Percentiles rank a stretch among this genome's conserved stretches.
phyloP scores from a whole-genome alignment of 2,797 vertebrate species.

The Sciurus vulgaris region DNA sequence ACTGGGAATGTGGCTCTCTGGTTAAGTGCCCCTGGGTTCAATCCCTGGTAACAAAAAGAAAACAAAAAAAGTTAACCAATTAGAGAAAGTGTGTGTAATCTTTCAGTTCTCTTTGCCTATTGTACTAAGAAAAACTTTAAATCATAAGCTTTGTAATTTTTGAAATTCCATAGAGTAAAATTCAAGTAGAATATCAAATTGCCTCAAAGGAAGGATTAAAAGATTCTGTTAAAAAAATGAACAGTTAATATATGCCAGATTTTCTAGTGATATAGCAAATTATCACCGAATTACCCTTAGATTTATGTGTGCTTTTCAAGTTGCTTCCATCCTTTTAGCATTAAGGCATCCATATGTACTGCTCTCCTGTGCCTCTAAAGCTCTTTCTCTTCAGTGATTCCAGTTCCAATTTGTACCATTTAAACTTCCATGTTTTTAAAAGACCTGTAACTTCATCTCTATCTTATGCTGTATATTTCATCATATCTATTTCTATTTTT shows the following conservation, averaged over 20 bases:
- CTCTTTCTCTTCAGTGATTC: neutral
- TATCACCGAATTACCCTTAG: neutral
- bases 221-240: too few relatives aligned
- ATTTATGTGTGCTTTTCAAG: neutral
- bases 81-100: too few relatives aligned
- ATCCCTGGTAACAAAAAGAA: too few relatives aligned
- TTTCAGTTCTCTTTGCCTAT: too few relatives aligned
- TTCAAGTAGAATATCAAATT: too few relatives aligned
- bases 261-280: neutral
- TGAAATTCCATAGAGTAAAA: too few relatives aligned
- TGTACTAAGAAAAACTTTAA: too few relatives aligned
- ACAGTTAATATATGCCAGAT: neutral
- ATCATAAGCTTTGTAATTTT: too few relatives aligned
- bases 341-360: neutral
- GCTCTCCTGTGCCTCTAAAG: neutral
- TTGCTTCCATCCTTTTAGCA: neutral
- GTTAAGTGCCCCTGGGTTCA: too few relatives aligned
- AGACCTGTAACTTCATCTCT: neutral
- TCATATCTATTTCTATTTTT: neutral
- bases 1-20: too few relatives aligned
- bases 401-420: neutral
- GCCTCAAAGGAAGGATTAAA: too few relatives aligned
- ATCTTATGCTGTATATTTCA: neutral
- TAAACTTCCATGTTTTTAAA: neutral
- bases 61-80: too few relatives aligned